phyloP scores from a whole-genome alignment of 2,888 invertebrate genomes.

The Tetramorium bicarinatum region DNA sequence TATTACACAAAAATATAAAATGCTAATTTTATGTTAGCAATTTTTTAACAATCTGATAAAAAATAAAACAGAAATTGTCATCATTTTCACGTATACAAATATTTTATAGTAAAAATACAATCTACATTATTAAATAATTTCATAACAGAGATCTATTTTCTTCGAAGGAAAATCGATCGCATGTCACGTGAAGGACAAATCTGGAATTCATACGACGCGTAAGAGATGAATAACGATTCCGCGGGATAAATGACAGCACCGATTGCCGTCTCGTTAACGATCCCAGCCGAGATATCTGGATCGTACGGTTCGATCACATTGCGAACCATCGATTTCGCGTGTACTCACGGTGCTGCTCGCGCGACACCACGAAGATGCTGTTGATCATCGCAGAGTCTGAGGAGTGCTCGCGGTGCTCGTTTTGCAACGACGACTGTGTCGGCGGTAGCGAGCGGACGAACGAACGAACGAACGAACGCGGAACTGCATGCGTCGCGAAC shows the following conservation, averaged over 20 bases:
- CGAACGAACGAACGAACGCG: slow-evolving; percentile 59
- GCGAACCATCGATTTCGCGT: slow-evolving; percentile 15
- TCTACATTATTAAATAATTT: background rate
- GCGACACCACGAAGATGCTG: slow-evolving; percentile 32
- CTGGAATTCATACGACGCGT: background rate
- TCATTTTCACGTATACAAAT: background rate
- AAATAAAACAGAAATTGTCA: background rate
- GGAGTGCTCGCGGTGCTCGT: background rate
- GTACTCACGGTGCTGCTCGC: slow-evolving; percentile 43
- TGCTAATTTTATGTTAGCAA: background rate
- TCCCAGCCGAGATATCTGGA: slow-evolving; percentile 13
- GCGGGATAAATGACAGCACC: slow-evolving; percentile 17
- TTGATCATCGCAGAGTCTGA: slow-evolving; percentile 45
- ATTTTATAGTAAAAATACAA: background rate
- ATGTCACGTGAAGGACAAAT: background rate
- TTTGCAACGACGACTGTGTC: slow-evolving; percentile 8
- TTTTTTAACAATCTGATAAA: background rate
- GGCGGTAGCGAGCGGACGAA: slow-evolving; percentile 20
- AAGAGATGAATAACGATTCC: background rate
- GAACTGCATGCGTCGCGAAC: slow-evolving; percentile 70
- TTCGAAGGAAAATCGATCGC: background rate
- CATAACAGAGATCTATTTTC: background rate
- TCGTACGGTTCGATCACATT: background rate
- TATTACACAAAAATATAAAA: background rate
- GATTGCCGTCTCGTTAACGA: slow-evolving; percentile 21